Base-by-base conservation (phyloP, 2,888 invertebrate genomes). In the Sussaba pulchella region DNA sequence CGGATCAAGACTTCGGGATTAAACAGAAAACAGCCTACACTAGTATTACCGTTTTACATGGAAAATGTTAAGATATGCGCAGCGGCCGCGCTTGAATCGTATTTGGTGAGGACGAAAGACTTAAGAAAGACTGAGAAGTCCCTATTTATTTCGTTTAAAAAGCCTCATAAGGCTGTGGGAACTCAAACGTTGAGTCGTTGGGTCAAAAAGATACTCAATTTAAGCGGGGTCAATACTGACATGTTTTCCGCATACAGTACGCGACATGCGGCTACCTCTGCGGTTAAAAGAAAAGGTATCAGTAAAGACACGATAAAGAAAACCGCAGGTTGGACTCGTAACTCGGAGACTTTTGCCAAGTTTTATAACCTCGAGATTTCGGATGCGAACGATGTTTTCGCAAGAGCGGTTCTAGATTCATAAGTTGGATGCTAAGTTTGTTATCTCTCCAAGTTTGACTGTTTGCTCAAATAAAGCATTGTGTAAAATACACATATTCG, bases 251-350 rank as follows among this genome's bases (percentile, higher is more conserved):
- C 43, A 1, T 43, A 43, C n/a, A 43, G 43, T 14, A 43, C 43
- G 43, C 43, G 43, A 43, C 43, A n/a, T 74, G 43, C 43, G 6
- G 12, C 43, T n/a, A 39, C 36, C 36, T 31, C 52, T 43, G n/a
- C 50, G 67, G n/a, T 8, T 61, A n/a, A 19, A 21, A 2, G 71
- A 77, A 54, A 57, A 61, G 36, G 77, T 21, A 2, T 54, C 64
- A 8, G 71, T 64, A 54, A 8, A 12, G 10, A 71, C 64, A 31
- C 0, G 2, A 8, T 45, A n/a, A 43, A n/a, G 14, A 12, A n/a
- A 10, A 1, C 43, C 43, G 43, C n/a, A 5, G 43, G 43, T 1
- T 43, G 43, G 43, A n/a, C 43, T n/a, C 12, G 14, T 14, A 10
- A 2, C n/a, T 43, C 43, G 5, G n/a, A 43, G 14, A 43, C n/a